These are phyloP conservation scores for Notothenia coriiceps DNA, from an alignment of 2,113 vertebrate species.

Conservation along the genomic window DNA sequence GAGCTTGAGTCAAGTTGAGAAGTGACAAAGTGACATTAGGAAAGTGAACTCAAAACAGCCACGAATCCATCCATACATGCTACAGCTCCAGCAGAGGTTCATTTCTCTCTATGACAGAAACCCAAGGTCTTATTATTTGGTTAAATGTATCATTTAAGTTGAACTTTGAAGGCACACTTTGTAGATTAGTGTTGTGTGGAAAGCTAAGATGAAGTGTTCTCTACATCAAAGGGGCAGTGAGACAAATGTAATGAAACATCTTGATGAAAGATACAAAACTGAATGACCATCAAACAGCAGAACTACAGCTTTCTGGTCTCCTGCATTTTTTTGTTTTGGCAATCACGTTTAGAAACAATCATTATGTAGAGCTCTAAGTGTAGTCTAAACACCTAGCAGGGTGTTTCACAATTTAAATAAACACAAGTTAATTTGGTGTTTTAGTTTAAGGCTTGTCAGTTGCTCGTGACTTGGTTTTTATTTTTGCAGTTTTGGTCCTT, in stretches of 20 bases:
- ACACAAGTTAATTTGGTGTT: background rate
- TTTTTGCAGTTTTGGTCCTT: background rate
- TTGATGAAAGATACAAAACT: background rate
- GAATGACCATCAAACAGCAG: background rate
- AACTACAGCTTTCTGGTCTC: background rate
- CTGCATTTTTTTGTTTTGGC: background rate
- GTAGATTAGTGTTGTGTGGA: background rate
- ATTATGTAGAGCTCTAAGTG: background rate
- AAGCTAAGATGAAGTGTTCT: background rate
- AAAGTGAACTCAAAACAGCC: background rate
- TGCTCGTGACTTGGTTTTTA: background rate
- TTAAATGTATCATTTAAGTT: background rate
- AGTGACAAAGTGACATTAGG: background rate
- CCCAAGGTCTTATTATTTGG: background rate
- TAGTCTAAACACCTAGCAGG: no score
- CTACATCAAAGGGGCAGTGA: background rate
- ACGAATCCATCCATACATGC: background rate
- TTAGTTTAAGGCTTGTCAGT: background rate
- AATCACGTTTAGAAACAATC: background rate
- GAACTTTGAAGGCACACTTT: background rate
- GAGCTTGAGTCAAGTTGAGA: background rate
- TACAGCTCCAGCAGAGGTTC: background rate
- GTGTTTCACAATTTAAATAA: background rate
- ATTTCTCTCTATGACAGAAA: background rate
- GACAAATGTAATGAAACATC: background rate